These are phyloP conservation scores for Acipenser transmontanus DNA, from an alignment of 2,797 vertebrate species.

Conservation along the genomic window DNA sequence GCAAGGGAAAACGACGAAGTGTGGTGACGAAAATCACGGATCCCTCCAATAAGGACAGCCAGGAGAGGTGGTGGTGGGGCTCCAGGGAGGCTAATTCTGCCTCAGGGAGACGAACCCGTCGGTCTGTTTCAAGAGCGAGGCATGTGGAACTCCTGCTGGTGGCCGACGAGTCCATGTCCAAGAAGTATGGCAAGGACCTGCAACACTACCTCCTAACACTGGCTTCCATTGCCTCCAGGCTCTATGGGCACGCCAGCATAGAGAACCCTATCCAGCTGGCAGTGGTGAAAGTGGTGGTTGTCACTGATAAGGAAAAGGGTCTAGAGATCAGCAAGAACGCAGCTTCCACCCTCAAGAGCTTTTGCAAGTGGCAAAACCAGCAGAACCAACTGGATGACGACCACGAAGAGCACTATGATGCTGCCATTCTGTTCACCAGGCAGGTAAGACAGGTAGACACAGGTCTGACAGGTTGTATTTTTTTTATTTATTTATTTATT, in stretches of 20 bases:
- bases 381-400: conserved; percentile 85
- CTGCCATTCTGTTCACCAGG: conserved; percentile 94
- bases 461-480: too few relatives aligned
- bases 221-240: conserved; percentile 84
- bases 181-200: conserved; percentile 83
- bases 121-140: conserved; percentile 80
- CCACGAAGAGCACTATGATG: conserved; percentile 87
- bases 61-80: conserved; percentile 29
- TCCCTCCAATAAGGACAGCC: conserved; percentile 25
- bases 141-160: conserved; percentile 94
- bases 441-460: conserved; percentile 65
- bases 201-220: conserved; percentile 91
- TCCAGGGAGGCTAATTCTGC: conserved; percentile 2
- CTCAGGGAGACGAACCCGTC: conserved; percentile 43
- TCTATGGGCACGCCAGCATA: conserved; percentile 93
- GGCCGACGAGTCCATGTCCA: conserved; percentile 82
- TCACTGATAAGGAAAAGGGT: conserved; percentile 78
- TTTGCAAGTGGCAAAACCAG: conserved; percentile 97
- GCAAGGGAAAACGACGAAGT: conserved; percentile 45
- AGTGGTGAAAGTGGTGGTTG: conserved; percentile 77
- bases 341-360: conserved; percentile 87
- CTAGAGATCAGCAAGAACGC: conserved; percentile 86
- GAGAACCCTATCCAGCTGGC: conserved; percentile 91
- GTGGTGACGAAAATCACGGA: conserved; percentile 29
- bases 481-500: too few relatives aligned